Base-by-base conservation (phyloP, 2,888 invertebrate species). In the Drosophila rellima region DNA sequence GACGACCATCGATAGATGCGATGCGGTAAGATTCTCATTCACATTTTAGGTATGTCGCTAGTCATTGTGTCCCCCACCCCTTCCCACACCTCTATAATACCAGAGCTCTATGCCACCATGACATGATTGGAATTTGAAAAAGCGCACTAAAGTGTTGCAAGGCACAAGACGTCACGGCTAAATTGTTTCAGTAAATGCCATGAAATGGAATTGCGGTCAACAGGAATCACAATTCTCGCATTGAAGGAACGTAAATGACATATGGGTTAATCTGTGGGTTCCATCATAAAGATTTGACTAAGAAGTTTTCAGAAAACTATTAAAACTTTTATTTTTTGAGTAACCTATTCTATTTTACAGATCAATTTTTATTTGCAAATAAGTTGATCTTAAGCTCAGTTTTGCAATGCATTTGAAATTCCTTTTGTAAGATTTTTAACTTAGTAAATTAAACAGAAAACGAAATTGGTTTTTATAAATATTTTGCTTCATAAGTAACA, bases 111-210 rank as follows among this genome's bases (percentile, higher is more conserved):
- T 29, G 26, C 13, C 23, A 10, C 1, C 15, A 23, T 26, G 68
- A 64, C 79, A 79, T 79, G 79, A 79, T 75, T 75, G 75, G 75
- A 74, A 75, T 79, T 64, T 51, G 61, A 37, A 35, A 74, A 33
- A 39, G 56, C 33, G 51, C 45, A 47, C 42, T 57, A 55, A 62
- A 62, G 51, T 59, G 57, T 54, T 74, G 68, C 72, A 73, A 51
- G 42, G 37, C 35, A 8, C 31, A 23, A 26, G 66, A 45, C 44
- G 52, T 10, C 35, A 31, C 35, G 40, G 40, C 45, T 15, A 56
- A 64, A 71, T 48, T 72, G 50, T 62, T 57, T 54, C 74, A 52
- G 67, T 59, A 42, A 62, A 47, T 11, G 39, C 8, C 50, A 69
- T 51, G 60, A 17, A 37, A 44, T 42, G 37, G 17, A 39, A 37